A percentile compares a stretch with the other conserved stretches of the same genome.
Conservation (phyloP, 2,888 invertebrate species). For the Dilophus febrilis region DNA sequence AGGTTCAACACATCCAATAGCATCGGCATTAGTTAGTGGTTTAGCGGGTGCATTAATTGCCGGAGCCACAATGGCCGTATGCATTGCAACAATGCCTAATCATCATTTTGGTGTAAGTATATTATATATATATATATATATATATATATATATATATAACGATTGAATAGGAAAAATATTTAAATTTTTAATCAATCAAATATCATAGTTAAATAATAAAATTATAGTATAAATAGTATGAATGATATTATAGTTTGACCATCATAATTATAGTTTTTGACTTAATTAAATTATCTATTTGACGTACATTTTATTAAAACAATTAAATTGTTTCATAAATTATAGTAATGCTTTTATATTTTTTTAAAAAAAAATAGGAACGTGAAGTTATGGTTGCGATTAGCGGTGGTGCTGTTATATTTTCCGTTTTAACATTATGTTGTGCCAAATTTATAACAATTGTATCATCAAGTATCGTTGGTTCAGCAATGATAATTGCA, state of each 20-base stretch:
- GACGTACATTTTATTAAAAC: no score
- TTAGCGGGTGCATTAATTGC: conserved; percentile 28
- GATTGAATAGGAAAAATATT: no score
- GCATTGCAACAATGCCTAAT: conserved; percentile 30
- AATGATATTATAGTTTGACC: no score
- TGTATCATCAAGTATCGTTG: conserved; percentile 28
- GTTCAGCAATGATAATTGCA: conserved; percentile 28
- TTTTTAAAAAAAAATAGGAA: no score
- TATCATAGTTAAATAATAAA: no score
- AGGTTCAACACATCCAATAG: conserved; percentile 29
- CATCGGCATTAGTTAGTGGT: conserved; percentile 25
- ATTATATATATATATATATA: neutral
- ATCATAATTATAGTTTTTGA: no score
- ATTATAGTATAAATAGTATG: no score
- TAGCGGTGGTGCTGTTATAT: conserved; percentile 28
- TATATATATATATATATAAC: no score
- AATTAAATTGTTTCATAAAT: no score
- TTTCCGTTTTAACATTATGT: conserved; percentile 27
- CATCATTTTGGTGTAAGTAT: conserved; percentile 29
- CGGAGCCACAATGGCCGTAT: conserved; percentile 27
- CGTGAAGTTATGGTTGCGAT: conserved; percentile 29
- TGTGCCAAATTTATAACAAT: conserved; percentile 29
- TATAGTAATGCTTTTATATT: no score
- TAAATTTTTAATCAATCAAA: no score
- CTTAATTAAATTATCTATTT: no score